Base-by-base conservation (phyloP, 2,888 invertebrate species). In the Drosophila fungiperda region DNA sequence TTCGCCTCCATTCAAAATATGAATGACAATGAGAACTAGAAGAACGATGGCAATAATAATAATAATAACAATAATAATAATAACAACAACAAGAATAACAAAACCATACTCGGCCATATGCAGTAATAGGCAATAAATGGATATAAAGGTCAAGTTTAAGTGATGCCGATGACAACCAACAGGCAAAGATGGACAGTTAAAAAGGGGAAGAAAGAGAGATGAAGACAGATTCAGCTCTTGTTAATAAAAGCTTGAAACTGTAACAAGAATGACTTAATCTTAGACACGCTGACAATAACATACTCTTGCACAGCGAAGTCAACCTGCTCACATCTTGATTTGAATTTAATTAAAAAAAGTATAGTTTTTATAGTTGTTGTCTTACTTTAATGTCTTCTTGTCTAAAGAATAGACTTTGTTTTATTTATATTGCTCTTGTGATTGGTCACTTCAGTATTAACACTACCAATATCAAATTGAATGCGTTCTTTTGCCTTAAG, bases 91-190 rank as follows among this genome's bases (percentile, higher is more conserved):
- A 68, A 72, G 50, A 78, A 76, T 49, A 68, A 61, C 60, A 67
- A 74, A 59, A 72, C 82, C 78, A 82, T 68, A 62, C 48, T 66
- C 36, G 59, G 53, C 66, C 71, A 69, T 73, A 55, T 81, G 81
- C 80, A 80, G 68, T 82, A 87, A 88, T 82, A 82, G 82, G 82
- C 78, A 83, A 88, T 83, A 88, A 80, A 86, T 70, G 86, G 45
- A 87, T 69, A 88, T 88, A 86, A 86, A 86, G 85, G 88, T 86
- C 88, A 86, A 88, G 85, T 86, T 86, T 80, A 86, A 85, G 76
- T 82, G 82, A 76, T 57, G 62, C 36, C 58, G 36, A 54, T 61
- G 73, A 73, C 53, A 63, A 49, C 23, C 50, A 54, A 48, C 35
- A 64, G 40, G 68, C 33, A 42, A 36, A 36, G 53, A 67, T 23